Evolutionary conservation across 2,113 vertebrate species (phyloP).

Genomic region (Tyto alba): DNA sequence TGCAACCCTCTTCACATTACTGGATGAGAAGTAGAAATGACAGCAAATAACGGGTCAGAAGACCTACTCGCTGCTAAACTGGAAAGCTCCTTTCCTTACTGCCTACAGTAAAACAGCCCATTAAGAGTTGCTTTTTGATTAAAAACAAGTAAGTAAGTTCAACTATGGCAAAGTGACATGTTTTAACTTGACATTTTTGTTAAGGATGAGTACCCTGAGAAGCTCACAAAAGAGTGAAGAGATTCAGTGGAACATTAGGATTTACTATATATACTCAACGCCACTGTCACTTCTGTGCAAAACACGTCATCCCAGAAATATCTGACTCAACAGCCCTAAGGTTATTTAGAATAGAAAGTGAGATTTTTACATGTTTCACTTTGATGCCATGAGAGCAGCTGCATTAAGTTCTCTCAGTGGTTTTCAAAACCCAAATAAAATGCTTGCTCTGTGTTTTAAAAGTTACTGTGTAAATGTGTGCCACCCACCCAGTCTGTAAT

Average conservation of each 20-base stretch:
- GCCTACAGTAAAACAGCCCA: conserved; percentile 64
- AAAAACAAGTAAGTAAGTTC: conserved; percentile 69
- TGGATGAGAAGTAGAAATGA: conserved; percentile 27
- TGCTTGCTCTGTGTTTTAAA: conserved; percentile 64
- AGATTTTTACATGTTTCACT: conserved; percentile 64
- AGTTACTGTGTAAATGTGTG: conserved; percentile 61
- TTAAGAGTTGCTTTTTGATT: conserved; percentile 63
- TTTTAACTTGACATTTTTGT: conserved; percentile 74
- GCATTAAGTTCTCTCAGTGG: conserved; percentile 58
- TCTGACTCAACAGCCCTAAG: conserved; percentile 67
- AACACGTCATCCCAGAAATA: conserved; percentile 70
- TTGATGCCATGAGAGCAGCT: conserved; percentile 65
- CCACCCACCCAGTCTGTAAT: conserved; percentile 67
- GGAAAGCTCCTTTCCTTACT: conserved; percentile 37
- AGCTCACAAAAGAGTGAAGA: conserved; percentile 68
- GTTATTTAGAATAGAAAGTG: conserved; percentile 65
- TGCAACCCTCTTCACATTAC: neutral
- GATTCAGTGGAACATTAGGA: conserved; percentile 66
- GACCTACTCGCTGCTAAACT: conserved; percentile 9
- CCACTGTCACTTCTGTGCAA: conserved; percentile 67
- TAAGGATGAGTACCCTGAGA: conserved; percentile 63
- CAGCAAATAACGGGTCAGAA: conserved; percentile 24
- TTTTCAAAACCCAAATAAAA: conserved; percentile 70
- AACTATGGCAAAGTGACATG: conserved; percentile 66
- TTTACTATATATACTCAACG: conserved; percentile 49